A percentile compares a stretch with the other conserved stretches of the same genome.
Evolutionary conservation across 2,797 vertebrate species (phyloP).

Genomic region (Sphaeramia orbicularis): DNA sequence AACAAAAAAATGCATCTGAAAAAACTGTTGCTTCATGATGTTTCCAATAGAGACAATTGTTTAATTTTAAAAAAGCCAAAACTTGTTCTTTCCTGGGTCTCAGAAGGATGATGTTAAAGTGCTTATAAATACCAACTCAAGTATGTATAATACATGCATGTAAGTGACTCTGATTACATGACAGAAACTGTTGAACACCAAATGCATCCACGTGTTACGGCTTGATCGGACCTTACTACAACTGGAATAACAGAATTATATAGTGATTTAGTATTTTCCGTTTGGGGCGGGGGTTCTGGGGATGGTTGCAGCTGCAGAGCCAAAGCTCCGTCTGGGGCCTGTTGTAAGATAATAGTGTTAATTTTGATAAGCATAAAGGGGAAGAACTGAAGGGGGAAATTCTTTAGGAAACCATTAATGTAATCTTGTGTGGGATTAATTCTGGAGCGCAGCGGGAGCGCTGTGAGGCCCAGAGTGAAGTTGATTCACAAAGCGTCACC

Average conservation of each 20-base stretch:
- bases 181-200: too few relatives aligned
- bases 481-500: slow-evolving; percentile 75
- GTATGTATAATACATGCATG: too few relatives aligned
- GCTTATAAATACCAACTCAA: too few relatives aligned
- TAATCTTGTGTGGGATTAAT: slow-evolving; percentile 85
- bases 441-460: slow-evolving; percentile 69
- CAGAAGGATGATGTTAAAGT: too few relatives aligned
- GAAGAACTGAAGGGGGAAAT: slow-evolving; percentile 54
- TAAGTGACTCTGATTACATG: too few relatives aligned
- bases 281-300: slow-evolving; percentile 42
- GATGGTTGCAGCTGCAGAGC: slow-evolving; percentile 38
- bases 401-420: slow-evolving; percentile 81
- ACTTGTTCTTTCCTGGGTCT: too few relatives aligned
- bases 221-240: slow-evolving; percentile 13
- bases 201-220: too few relatives aligned
- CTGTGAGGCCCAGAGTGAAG: slow-evolving; percentile 63
- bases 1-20: too few relatives aligned
- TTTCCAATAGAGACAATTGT: too few relatives aligned
- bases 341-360: slow-evolving; percentile 78
- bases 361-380: slow-evolving; percentile 73
- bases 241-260: slow-evolving; percentile 80
- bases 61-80: too few relatives aligned
- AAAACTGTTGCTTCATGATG: too few relatives aligned
- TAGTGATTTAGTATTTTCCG: slow-evolving; percentile 61
- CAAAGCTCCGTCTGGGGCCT: slow-evolving; percentile 53